Evolutionary conservation across 2,797 vertebrate species (phyloP), one percentile per base, ranked within the genome.

Genomic region (Pampus argenteus): DNA sequence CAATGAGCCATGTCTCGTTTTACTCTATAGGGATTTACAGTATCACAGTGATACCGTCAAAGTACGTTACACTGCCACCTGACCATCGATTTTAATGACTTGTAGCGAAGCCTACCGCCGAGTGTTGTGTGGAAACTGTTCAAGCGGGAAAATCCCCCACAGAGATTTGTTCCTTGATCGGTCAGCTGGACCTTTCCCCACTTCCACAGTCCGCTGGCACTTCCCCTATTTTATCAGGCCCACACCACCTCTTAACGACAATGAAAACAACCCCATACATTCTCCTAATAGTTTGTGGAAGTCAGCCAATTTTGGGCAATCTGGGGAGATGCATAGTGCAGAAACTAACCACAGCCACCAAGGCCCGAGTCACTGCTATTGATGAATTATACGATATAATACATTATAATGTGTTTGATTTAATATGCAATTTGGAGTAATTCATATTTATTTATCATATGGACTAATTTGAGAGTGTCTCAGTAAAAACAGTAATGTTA

Each of bases 241-340:
- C 55, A 4, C 3, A 38, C 54, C 49, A 50, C 29, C 55, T 63
- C 49, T 58, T 58, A 60, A 47, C 31, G 64, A 52, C 18, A 34
- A 20, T 65, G 20, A 57, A 70, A 68, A 59, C 54, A 62, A 49
- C 31, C 51, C 69, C 51, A 67, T 71, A 59, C 65, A 51, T 49
- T 66, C 67, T 68, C 45, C 18, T 61, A 67, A 78, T 81, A 74
- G 71, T 48, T 52, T 5, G 25, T 67, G 61, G 63, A 76, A 42
- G 49, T 61, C 55, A 26, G 64, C 70, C 75, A 79, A 66, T 17
- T 17, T 7, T 54, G 58, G 71, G 69, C 49, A 78, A 71, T 34
- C 22, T 50, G 3, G 15, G 23, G 10, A 44, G 49, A 44, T 23
- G 13, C 31, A 20, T 36, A 13, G 62, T 18, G 62, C n/a, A 45